Evolutionary conservation across 37 sponge, comb jelly and placozoan genomes (phyloP).

Genomic region (Theonella swinhoei): DNA sequence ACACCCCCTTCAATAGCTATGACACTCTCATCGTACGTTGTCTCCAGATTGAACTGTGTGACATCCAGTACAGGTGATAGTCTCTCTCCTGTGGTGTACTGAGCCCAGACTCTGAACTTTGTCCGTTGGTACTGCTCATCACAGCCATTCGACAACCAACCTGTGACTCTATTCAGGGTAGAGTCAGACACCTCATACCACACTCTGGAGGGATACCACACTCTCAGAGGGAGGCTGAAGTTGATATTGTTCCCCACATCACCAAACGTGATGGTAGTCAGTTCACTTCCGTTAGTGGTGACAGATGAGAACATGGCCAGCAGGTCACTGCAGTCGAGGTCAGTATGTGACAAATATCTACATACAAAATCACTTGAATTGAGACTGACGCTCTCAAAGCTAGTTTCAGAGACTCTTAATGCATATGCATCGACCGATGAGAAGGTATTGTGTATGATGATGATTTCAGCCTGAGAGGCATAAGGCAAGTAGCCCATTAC

Average conservation of each 20-base stretch:
- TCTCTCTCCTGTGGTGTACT: conserved; percentile 3
- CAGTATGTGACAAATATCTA: not conserved
- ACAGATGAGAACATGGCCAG: not conserved
- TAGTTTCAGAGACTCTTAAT: not conserved
- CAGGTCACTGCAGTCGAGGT: not conserved
- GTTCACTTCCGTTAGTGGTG: not conserved
- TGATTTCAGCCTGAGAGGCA: not conserved
- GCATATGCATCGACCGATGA: not conserved
- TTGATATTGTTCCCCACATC: not conserved
- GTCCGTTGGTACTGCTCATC: conserved; percentile 13
- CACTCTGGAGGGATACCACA: conserved; percentile 25
- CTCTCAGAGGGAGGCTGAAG: conserved; percentile 50
- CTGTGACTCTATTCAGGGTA: conserved; percentile 7
- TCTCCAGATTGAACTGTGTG: not conserved
- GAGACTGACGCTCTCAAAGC: not conserved
- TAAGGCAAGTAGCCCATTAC: not conserved
- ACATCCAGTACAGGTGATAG: not conserved
- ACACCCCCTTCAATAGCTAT: not conserved
- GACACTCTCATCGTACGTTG: not conserved
- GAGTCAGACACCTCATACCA: conserved; percentile 15
- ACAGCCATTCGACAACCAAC: not conserved
- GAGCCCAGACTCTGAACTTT: not conserved
- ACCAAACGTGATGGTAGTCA: not conserved
- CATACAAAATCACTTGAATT: not conserved
- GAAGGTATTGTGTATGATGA: not conserved